Percentiles rank a stretch among this genome's conserved stretches.
These are phyloP conservation scores for Hystrix brachyura DNA, from an alignment of 2,113 vertebrate genomes.

Conservation along the genomic window DNA sequence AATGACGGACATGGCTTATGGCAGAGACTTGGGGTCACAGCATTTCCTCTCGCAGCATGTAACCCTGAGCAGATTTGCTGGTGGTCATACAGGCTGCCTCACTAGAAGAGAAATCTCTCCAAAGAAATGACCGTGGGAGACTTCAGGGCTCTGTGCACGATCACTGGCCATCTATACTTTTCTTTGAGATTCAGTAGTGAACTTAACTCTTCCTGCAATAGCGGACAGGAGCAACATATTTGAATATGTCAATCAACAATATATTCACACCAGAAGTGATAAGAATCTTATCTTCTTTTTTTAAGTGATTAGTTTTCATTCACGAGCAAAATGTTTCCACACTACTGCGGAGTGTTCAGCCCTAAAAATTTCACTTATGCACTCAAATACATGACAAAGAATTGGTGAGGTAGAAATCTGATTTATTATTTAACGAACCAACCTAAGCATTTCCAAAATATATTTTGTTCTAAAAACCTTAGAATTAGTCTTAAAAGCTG, in stretches of 20 bases:
- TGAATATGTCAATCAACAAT: not conserved
- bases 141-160: not conserved
- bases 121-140: not conserved
- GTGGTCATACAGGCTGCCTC: not conserved
- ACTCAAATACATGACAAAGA: not conserved
- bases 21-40: not conserved
- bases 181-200: not conserved
- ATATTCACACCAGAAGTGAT: not conserved
- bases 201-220: not conserved
- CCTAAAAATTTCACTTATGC: not conserved
- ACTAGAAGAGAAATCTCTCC: not conserved
- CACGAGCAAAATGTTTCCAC: not conserved
- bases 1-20: fast-evolving
- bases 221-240: not conserved
- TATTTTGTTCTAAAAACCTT: not conserved
- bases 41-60: not conserved
- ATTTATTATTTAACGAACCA: not conserved
- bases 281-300: not conserved
- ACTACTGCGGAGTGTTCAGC: not conserved
- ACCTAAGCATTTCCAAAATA: not conserved
- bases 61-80: not conserved
- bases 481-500: not conserved
- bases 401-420: too few species aligned
- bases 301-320: not conserved
- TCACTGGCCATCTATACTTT: not conserved